phyloP scores from a whole-genome alignment of 2,797 vertebrate species.

The Gorsachius magnificus region DNA sequence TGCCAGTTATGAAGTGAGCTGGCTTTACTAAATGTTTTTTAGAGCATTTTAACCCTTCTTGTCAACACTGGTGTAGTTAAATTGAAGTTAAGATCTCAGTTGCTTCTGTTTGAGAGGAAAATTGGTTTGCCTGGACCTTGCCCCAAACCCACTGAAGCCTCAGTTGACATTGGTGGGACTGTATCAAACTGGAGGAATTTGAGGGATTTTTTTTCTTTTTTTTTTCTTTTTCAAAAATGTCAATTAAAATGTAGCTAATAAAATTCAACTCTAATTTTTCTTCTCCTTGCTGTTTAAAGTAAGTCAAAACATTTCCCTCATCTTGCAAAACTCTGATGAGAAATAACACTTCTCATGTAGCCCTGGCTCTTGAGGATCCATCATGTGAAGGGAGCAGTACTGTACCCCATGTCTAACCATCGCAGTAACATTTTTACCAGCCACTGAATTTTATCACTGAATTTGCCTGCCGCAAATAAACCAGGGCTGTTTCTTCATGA shows the following conservation, averaged over 20 bases:
- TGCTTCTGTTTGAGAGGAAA: background rate
- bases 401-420: background rate
- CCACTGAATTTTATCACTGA: background rate
- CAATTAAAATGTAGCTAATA: background rate
- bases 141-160: background rate
- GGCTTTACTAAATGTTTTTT: background rate
- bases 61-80: background rate
- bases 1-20: background rate
- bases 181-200: background rate
- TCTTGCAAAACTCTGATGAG: background rate
- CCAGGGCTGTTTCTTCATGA: background rate
- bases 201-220: fast-evolving
- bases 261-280: background rate
- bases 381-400: background rate
- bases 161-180: background rate
- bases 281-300: background rate
- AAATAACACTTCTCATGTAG: background rate
- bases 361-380: background rate
- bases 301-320: background rate
- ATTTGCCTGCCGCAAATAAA: background rate
- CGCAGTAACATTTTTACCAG: background rate
- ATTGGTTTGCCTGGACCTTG: background rate
- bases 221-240: background rate
- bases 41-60: background rate
- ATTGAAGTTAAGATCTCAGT: background rate